A percentile compares a stretch with the other conserved stretches of the same genome.
phyloP scores from a whole-genome alignment of 2,797 vertebrate species.

The Pantherophis alleghaniensis region DNA sequence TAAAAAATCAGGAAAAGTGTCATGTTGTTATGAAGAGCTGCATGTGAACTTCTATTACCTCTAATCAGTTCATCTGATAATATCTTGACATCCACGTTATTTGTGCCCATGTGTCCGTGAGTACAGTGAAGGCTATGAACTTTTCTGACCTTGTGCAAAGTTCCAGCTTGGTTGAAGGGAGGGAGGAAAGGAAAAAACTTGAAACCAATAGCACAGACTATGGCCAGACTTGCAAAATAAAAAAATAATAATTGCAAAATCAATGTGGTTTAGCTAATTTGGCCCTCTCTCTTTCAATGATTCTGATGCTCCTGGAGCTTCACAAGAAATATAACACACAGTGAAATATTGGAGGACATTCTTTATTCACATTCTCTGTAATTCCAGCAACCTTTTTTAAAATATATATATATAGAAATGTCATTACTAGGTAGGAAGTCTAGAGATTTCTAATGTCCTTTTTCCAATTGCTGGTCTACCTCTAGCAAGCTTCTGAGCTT shows the following conservation, averaged over 20 bases:
- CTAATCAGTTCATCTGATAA: neutral
- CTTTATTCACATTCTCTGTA: neutral
- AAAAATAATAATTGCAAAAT: neutral
- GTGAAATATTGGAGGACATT: neutral
- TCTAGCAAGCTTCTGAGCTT: neutral
- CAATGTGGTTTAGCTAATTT: neutral
- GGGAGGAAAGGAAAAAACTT: neutral
- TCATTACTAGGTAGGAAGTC: neutral
- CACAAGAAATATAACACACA: neutral
- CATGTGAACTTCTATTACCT: constrained; percentile 30
- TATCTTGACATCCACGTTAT: neutral
- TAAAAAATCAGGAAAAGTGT: neutral
- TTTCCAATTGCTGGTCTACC: neutral
- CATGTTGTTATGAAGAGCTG: neutral
- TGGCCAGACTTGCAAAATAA: constrained; percentile 18
- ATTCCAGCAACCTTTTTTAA: neutral
- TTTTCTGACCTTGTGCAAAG: constrained; percentile 15
- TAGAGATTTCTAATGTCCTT: neutral
- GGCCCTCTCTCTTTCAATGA: neutral
- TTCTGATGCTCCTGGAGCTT: neutral
- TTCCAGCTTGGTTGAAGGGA: too few relatives aligned
- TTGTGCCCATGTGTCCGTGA: neutral
- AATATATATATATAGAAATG: neutral
- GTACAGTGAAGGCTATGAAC: constrained; percentile 20
- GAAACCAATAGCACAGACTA: constrained; percentile 12